Evolutionary conservation across 2,888 invertebrate species (phyloP), one percentile per base, ranked within the genome.

Genomic region (Hydrotaea diabolus): DNA sequence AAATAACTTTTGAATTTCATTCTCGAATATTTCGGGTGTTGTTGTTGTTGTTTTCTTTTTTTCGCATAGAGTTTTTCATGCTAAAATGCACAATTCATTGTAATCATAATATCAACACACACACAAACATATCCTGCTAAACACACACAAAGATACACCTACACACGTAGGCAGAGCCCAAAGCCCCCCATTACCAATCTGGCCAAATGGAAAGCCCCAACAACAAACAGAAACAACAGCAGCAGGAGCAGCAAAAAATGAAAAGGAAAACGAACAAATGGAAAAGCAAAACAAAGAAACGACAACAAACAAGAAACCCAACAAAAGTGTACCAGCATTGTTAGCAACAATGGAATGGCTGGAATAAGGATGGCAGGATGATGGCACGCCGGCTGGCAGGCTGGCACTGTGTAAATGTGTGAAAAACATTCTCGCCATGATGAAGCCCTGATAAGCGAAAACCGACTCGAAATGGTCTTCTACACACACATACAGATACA

Each of bases 21-120:
- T 39, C 57, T 57, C 11, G 21, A 62, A 31, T 62, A 39, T 39
- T 39, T 39, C n/a, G n/a, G n/a, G n/a, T n/a, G n/a, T n/a, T n/a
- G 8, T 4, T 39, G 39, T 11, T 31, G 31, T 2, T 2, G 31
- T 31, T 31, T 31, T 31, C 7, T 39, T 19, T 13, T 21, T 66
- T 66, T n/a, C n/a, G n/a, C n/a, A 64, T 64, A 64, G 64, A 17
- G 13, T 19, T 19, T 66, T 66, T 43, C 66, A 83, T 76, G 79
- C 39, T 59, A 62, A 76, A 83, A 77, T 76, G 73, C 17, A 77
- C 79, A 80, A 73, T 77, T 59, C 73, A 80, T 83, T 49, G 43
- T 59, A 77, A 57, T 69, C 53, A 62, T 55, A 36, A 73, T 43
- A 72, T 64, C 49, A 53, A 53, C 39, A 62, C 26, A 53, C 46